phyloP scores from a whole-genome alignment of 2,797 vertebrate genomes.

The Phrynocephalus vlangalii region DNA sequence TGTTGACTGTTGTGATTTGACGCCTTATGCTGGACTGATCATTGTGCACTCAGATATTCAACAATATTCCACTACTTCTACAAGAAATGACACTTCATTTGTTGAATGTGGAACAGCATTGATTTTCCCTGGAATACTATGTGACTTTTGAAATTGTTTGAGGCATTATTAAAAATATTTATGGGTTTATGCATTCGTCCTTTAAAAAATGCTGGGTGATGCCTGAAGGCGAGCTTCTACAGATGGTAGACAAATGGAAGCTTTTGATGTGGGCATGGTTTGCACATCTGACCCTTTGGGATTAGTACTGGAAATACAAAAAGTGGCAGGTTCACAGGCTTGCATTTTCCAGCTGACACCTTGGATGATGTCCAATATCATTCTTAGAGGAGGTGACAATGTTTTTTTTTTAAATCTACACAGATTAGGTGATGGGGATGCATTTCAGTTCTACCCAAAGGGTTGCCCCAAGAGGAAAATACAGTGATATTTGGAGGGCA shows the following conservation, averaged over 20 bases:
- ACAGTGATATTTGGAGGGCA: too few species aligned
- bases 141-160: background rate
- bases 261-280: background rate
- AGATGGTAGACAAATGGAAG: background rate
- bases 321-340: background rate
- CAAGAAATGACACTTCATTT: background rate
- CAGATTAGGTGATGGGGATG: background rate
- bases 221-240: background rate
- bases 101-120: background rate
- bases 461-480: too few species aligned
- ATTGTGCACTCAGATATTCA: background rate
- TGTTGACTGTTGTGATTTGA: too few species aligned
- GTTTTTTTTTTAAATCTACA: background rate
- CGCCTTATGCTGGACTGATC: background rate
- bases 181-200: background rate
- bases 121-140: background rate
- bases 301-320: background rate
- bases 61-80: background rate
- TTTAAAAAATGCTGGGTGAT: too few species aligned
- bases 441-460: too few species aligned
- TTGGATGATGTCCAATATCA: background rate
- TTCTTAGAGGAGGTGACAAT: too few species aligned
- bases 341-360: background rate
- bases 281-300: background rate
- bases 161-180: background rate